phyloP scores from a whole-genome alignment of 1,140 invertebrate species.

The Drosophila takahashii region DNA sequence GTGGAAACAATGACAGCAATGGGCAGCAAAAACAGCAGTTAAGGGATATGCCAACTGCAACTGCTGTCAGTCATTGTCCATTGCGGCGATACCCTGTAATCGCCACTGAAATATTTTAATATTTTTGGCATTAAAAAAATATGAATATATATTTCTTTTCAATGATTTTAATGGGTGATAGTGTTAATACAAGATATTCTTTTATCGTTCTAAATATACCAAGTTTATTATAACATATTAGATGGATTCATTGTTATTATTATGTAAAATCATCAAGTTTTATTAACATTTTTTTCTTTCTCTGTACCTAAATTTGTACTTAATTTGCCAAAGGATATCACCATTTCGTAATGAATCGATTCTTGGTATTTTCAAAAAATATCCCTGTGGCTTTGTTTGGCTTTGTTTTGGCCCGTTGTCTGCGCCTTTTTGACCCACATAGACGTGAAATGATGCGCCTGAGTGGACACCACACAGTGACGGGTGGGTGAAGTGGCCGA shows the following conservation, averaged over 20 bases:
- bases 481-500: background rate
- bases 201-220: too few relatives aligned
- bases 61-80: constrained; percentile 4
- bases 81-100: constrained; percentile 5
- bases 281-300: too few relatives aligned
- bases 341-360: constrained; percentile 2
- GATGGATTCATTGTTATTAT: too few relatives aligned
- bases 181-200: too few relatives aligned
- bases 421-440: constrained; percentile 60
- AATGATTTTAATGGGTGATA: too few relatives aligned
- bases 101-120: too few relatives aligned
- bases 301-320: too few relatives aligned
- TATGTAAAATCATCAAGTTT: too few relatives aligned
- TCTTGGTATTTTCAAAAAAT: background rate
- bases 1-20: constrained; percentile 42
- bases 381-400: constrained; percentile 11
- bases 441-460: constrained; percentile 45
- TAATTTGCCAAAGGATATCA: constrained; percentile 8
- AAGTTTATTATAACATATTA: too few relatives aligned
- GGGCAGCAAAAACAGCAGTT: background rate
- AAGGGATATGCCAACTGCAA: constrained; percentile 1
- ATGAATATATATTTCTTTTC: too few relatives aligned
- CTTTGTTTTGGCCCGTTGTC: constrained; percentile 7
- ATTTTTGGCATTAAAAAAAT: too few relatives aligned
- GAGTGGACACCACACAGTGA: constrained; percentile 41